Base-by-base conservation (phyloP, 1,140 invertebrate genomes). In the Mylabris phalerata region DNA sequence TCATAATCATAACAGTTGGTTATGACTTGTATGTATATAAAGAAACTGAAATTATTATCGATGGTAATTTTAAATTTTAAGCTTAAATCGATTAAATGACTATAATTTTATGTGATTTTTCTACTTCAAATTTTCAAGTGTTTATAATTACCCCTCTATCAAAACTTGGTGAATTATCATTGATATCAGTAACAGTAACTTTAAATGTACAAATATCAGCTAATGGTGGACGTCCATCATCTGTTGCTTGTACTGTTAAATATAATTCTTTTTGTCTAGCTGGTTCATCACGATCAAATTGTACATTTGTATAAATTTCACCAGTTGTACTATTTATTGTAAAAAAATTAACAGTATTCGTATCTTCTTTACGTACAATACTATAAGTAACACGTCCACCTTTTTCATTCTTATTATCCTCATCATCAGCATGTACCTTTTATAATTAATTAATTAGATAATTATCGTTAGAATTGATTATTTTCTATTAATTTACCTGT, bases 161-260 rank as follows among this genome's bases (percentile, higher is more conserved):
- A 75, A 93, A 92, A 48, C 89, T 83, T 1, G 92, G 91, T 3
- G 78, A 73, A 67, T 93, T 94, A 71, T 95, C 92, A 75, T 95
- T 95, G 64, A 91, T 84, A 75, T 95, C 92, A 69, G 83, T 81
- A 60, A 93, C 89, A 48, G 84, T 85, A 27, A 95, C 86, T 79
- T 89, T 92, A 66, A 94, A 87, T 3, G 88, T 91, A 71, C 92
- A 95, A 27, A 91, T 85, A 67, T 92, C 90, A 64, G 92, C 90
- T 32, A 94, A 75, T 27, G 85, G 82, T 0, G 90, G 90, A 63
- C 82, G 80, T 4, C 92, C 92, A 76, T 93, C 90, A 74, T 94
- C 92, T 52, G 86, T 89, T 0, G 90, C 92, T 68, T 89, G 82
- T 2, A 91, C 85, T 1, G 85, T 88, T 41, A 89, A 79, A 66